Percentiles rank a stretch among this genome's conserved stretches.
Conservation (phyloP, 2,888 invertebrate species). For the Mythimna lalbum region DNA sequence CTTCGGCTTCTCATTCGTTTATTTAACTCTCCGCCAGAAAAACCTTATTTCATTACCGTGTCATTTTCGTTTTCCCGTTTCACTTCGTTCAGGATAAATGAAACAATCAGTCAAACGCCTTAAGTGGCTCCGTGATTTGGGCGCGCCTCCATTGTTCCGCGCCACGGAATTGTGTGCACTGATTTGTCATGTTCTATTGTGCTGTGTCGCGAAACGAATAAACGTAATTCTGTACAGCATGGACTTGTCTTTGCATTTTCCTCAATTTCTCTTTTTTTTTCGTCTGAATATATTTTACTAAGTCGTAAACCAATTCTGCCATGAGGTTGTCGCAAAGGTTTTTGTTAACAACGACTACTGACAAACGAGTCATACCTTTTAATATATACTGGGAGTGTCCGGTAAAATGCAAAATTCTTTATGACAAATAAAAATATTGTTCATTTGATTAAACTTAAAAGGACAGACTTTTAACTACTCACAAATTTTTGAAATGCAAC, state of each 20-base stretch:
- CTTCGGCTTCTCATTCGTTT: neutral
- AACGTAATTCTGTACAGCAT: conserved; percentile 12
- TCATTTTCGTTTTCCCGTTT: conserved; percentile 32
- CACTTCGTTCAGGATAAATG: conserved; percentile 51
- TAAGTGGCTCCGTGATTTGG: conserved; percentile 60
- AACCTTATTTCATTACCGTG: neutral
- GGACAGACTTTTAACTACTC: too few species aligned
- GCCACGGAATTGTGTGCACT: conserved; percentile 53
- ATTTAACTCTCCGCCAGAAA: neutral
- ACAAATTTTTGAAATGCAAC: too few species aligned
- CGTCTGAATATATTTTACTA: conserved; percentile 16
- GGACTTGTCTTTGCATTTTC: conserved; percentile 19
- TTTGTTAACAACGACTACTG: neutral
- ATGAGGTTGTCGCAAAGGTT: neutral
- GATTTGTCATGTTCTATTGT: conserved; percentile 55
- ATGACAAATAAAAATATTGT: too few species aligned
- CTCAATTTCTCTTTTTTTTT: neutral
- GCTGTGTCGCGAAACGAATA: conserved; percentile 22
- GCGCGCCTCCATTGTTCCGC: conserved; percentile 51
- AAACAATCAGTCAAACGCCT: conserved; percentile 64
- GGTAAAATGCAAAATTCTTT: too few species aligned
- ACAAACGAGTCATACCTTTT: too few species aligned
- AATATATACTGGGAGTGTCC: too few species aligned
- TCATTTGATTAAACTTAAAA: too few species aligned
- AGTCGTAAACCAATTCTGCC: too few species aligned